phyloP scores from a whole-genome alignment of 2,797 vertebrate species.

The Eulemur coronatus region DNA sequence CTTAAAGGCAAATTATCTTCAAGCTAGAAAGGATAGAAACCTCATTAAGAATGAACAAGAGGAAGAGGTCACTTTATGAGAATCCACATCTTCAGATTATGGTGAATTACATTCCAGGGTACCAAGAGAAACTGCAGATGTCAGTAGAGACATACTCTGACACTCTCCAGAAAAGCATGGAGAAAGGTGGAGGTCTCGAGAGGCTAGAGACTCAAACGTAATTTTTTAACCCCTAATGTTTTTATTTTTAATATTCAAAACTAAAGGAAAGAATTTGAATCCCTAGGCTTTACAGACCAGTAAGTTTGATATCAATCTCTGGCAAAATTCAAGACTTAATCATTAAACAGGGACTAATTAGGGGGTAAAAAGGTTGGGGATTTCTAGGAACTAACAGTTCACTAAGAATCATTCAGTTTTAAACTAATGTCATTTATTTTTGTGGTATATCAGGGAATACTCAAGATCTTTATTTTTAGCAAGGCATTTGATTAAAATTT shows the following conservation, averaged over 20 bases:
- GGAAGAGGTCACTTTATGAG: background rate
- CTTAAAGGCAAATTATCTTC: conserved; percentile 39
- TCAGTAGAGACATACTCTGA: background rate
- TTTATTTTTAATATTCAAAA: background rate
- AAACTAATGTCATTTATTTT: background rate
- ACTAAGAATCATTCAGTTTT: background rate
- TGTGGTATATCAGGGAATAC: background rate
- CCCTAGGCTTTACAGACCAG: background rate
- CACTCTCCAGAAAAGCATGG: background rate
- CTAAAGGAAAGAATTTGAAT: background rate
- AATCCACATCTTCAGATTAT: background rate
- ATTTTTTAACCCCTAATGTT: background rate
- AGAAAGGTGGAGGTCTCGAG: background rate
- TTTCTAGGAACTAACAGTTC: background rate
- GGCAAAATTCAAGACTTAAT: background rate
- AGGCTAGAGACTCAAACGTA: background rate
- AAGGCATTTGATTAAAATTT: background rate
- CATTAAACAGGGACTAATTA: background rate
- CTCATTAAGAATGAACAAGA: background rate
- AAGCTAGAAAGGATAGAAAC: background rate
- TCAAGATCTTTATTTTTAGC: background rate
- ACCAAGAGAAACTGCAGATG: background rate
- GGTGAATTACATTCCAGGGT: background rate
- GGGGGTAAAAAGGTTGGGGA: background rate
- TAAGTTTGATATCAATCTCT: background rate